Evolutionary conservation across 2,797 vertebrate genomes (phyloP).

Genomic region (Gallinago nigripennis): DNA sequence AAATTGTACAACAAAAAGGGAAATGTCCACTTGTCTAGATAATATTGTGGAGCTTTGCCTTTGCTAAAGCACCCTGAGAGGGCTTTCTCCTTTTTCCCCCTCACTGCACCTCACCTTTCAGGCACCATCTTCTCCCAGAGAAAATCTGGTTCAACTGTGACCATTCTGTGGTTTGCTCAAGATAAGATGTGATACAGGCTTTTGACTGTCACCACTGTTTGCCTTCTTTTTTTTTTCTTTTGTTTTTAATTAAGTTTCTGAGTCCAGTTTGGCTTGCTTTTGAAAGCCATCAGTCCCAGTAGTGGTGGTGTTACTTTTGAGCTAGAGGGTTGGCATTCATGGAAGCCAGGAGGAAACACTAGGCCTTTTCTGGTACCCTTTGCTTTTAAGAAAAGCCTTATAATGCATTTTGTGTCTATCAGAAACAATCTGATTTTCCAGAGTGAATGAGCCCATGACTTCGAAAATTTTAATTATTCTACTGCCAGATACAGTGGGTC

Average conservation of each 20-base stretch:
- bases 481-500: background rate
- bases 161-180: background rate
- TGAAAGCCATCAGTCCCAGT: background rate
- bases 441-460: background rate
- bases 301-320: background rate
- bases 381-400: background rate
- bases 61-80: background rate
- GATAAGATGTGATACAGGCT: background rate
- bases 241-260: background rate
- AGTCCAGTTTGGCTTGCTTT: background rate
- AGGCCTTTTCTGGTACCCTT: background rate
- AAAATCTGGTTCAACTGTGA: background rate
- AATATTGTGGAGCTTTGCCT: background rate
- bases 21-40: background rate
- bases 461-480: background rate
- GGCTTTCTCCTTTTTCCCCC: background rate
- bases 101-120: background rate
- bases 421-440: background rate
- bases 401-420: background rate
- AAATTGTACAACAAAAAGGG: background rate
- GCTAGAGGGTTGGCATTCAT: background rate
- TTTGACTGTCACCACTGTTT: background rate
- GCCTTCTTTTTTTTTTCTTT: background rate
- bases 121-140: rapidly evolving
- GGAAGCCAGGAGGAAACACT: background rate